Conservation (phyloP, 2,888 invertebrate genomes). For the Agriotes lineatus region DNA sequence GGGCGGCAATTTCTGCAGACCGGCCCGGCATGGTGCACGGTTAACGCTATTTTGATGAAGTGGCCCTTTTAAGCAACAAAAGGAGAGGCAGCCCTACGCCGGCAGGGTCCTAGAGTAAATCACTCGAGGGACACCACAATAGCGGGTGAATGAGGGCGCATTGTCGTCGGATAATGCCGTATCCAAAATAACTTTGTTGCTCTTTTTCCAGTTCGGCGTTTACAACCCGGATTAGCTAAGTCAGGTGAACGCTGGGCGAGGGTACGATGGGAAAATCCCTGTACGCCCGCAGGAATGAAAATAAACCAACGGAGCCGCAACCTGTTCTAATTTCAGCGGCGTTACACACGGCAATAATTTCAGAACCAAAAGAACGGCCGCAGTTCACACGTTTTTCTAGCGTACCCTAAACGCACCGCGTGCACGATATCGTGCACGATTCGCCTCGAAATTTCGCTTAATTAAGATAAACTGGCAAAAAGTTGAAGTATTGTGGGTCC, state of each 20-base stretch:
- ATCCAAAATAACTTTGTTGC: constrained; percentile 39
- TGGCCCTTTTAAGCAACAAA: constrained; percentile 41
- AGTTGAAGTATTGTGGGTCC: no score
- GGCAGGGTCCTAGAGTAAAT: constrained; percentile 33
- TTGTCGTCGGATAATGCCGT: constrained; percentile 35
- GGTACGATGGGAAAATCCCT: constrained; percentile 34
- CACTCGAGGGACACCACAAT: constrained; percentile 42
- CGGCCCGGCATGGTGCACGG: constrained; percentile 14
- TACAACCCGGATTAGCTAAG: constrained; percentile 34
- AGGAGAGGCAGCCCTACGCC: neutral
- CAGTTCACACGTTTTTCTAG: constrained; percentile 30
- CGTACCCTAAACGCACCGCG: constrained; percentile 3
- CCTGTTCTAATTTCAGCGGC: constrained; percentile 39
- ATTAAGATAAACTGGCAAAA: constrained; percentile 4
- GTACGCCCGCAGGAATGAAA: constrained; percentile 34
- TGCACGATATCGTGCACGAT: constrained; percentile 12
- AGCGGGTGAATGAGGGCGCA: constrained; percentile 46
- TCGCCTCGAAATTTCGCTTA: neutral
- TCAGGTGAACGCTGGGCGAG: constrained; percentile 29
- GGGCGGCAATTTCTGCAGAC: neutral
- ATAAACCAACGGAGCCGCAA: constrained; percentile 30
- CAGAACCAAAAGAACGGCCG: neutral
- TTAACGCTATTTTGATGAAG: constrained; percentile 53
- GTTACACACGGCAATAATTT: constrained; percentile 6
- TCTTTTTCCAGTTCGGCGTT: constrained; percentile 37